These are phyloP conservation scores for Drosophila subpulchrella DNA, from an alignment of 1,140 invertebrate species.

Conservation along the genomic window DNA sequence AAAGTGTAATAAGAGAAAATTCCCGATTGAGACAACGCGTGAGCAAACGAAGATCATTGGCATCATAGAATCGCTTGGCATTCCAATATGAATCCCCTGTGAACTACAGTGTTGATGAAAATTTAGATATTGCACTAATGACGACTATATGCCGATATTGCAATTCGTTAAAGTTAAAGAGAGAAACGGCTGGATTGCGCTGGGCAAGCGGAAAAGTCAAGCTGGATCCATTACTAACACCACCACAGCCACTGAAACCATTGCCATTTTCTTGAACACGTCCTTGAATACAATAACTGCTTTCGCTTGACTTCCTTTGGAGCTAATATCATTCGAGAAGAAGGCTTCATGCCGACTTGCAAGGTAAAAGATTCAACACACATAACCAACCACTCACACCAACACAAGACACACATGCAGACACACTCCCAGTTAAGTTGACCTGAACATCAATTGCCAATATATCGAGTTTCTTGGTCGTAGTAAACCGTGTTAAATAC, in stretches of 20 bases:
- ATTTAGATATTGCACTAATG: conserved; percentile 2
- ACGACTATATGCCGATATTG: background rate
- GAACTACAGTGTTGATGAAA: too few species aligned
- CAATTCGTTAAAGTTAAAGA: background rate
- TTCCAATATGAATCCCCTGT: too few species aligned
- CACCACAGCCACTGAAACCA: conserved; percentile 6
- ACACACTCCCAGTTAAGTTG: too few species aligned
- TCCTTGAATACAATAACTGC: conserved; percentile 54
- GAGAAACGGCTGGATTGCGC: background rate
- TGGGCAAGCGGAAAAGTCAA: too few species aligned
- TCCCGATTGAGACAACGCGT: background rate
- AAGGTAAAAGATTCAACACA: background rate
- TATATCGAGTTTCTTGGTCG: too few species aligned
- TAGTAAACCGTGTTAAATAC: too few species aligned
- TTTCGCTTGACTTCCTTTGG: conserved; percentile 62
- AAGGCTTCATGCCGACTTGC: background rate
- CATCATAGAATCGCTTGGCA: too few species aligned
- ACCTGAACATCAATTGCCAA: too few species aligned
- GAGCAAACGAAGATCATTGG: too few species aligned
- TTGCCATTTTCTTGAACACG: conserved; percentile 81
- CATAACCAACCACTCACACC: background rate
- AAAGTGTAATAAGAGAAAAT: background rate
- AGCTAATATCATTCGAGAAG: conserved; percentile 1
- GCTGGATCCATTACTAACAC: conserved; percentile 4
- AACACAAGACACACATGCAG: too few species aligned